A percentile compares a stretch with the other conserved stretches of the same genome.
These are phyloP conservation scores for Syngnathus typhle DNA, from an alignment of 2,113 vertebrate species.

Conservation along the genomic window DNA sequence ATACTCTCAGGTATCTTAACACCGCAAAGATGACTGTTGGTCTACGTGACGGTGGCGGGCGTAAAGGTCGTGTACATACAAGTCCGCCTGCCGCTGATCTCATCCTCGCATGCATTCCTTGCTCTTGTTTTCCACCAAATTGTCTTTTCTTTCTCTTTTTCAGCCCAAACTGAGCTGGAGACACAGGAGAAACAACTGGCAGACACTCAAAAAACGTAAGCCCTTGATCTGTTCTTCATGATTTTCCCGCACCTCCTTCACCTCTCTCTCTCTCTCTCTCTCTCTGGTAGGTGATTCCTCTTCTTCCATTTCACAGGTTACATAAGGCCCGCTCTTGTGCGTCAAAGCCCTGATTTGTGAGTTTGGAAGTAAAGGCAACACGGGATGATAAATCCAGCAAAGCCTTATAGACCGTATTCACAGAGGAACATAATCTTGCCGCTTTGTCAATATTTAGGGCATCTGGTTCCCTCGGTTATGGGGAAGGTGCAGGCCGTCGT, in stretches of 20 bases:
- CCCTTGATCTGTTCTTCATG: slow-evolving; percentile 1
- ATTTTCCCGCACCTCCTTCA: slow-evolving; percentile 4
- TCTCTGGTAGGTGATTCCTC: neutral
- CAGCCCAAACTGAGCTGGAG: slow-evolving; percentile 88
- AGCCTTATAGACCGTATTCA: slow-evolving; percentile 24
- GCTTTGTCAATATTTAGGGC: slow-evolving; percentile 61
- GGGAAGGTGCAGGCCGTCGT: slow-evolving; percentile 47
- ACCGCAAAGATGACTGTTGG: slow-evolving; percentile 45
- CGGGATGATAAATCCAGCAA: neutral
- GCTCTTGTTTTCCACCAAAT: neutral
- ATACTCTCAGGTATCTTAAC: neutral
- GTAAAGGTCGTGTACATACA: slow-evolving; percentile 36
- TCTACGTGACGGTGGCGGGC: slow-evolving; percentile 40
- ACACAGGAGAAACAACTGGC: slow-evolving; percentile 78
- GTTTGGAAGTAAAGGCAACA: slow-evolving; percentile 18
- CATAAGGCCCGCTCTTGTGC: slow-evolving; percentile 1
- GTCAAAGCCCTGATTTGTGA: slow-evolving; percentile 25
- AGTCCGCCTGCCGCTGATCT: slow-evolving; percentile 17
- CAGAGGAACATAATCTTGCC: slow-evolving; percentile 35
- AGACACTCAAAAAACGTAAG: slow-evolving; percentile 85
- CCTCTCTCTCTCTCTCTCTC: slow-evolving; percentile 1
- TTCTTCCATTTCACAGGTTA: slow-evolving; percentile 1
- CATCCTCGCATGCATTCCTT: slow-evolving; percentile 18
- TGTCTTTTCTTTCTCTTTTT: slow-evolving; percentile 36
- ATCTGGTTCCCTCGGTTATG: slow-evolving; percentile 49